Base-by-base conservation (phyloP, 2,888 invertebrate genomes). In the Protophormia terraenovae region DNA sequence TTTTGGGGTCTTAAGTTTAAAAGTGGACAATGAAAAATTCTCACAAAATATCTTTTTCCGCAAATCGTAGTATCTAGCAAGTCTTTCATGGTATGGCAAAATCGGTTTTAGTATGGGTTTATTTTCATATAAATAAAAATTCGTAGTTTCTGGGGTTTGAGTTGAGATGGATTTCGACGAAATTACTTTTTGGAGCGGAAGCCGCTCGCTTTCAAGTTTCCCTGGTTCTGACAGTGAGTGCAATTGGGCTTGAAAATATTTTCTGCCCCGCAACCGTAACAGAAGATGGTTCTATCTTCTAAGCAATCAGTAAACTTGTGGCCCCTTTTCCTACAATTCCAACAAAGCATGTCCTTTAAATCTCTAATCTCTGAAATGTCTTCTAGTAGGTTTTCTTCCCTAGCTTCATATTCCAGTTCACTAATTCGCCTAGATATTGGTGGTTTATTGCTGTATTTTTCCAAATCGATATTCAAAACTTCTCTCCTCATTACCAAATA, bases 201-300 rank as follows among this genome's bases (percentile, higher is more conserved):
- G 32, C 32, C 72, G 72, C 58, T 58, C 72, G 14, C 5, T 27
- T 29, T 58, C 29, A 38, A 55, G 72, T 58, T 72, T 72, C 58
- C 72, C 72, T 38, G 58, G 27, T 72, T 72, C 69, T 69, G 69
- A 35, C 69, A 69, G 3, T 32, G 12, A 19, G 14, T 2, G 5
- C 60, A 60, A 10, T 60, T 32, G 0, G 60, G 60, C 27, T 55
- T 55, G n/a, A n/a, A n/a, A n/a, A n/a, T n/a, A n/a, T n/a, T n/a
- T n/a, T n/a, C n/a, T n/a, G n/a, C n/a, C n/a, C n/a, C n/a, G n/a
- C n/a, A 19, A n/a, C n/a, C n/a, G n/a, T 66, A 66, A 8, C 64
- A 66, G 19, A 66, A 66, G n/a, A 41, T 66, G 0, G 41, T 41
- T 22, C 45, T 14, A 4, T 41, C 45, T 66, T 66, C 45, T 16